Base-by-base conservation (phyloP, 2,888 invertebrate species). In the Conops quadrifasciatus region DNA sequence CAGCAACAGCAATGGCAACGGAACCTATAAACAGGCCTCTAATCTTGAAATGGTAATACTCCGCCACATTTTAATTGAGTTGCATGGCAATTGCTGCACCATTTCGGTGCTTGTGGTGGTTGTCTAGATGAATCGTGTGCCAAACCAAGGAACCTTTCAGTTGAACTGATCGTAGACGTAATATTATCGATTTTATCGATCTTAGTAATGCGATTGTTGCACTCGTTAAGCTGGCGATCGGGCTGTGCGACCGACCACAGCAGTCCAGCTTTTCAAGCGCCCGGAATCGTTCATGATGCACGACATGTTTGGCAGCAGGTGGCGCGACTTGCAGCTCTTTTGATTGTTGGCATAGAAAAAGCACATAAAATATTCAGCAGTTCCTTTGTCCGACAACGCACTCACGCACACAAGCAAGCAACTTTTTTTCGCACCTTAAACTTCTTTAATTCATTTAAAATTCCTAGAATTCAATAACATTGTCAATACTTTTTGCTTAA, bases 31-130 rank as follows among this genome's bases (percentile, higher is more conserved):
- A n/a, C n/a, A n/a, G n/a, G n/a, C n/a, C n/a, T n/a, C n/a, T n/a
- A n/a, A n/a, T n/a, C n/a, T n/a, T 51, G 28, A 65, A 65, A 66
- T 28, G 49, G 65, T 13, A 49, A 7, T 26, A 21, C 30, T 28
- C 5, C 58, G 43, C 16, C 58, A 36, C 13, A 21, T 58, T 67
- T 67, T 67, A 67, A 67, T 67, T 67, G 67, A 67, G 67, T 67
- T 67, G 67, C 67, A 56, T 51, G 15, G 26, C 58, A n/a, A 53
- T n/a, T 15, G 67, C 19, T 56, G 43, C 53, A 58, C 24, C 56
- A 36, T 36, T 36, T 36, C 36, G 36, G n/a, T n/a, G n/a, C 4
- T 36, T 4, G 5, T 36, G 36, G 36, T 4, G 9, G 36, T n/a
- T n/a, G n/a, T n/a, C 36, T 36, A 36, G 36, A 36, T 36, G 9